These are phyloP conservation scores for Battus philenor DNA, from an alignment of 1,140 invertebrate species.

Conservation along the genomic window DNA sequence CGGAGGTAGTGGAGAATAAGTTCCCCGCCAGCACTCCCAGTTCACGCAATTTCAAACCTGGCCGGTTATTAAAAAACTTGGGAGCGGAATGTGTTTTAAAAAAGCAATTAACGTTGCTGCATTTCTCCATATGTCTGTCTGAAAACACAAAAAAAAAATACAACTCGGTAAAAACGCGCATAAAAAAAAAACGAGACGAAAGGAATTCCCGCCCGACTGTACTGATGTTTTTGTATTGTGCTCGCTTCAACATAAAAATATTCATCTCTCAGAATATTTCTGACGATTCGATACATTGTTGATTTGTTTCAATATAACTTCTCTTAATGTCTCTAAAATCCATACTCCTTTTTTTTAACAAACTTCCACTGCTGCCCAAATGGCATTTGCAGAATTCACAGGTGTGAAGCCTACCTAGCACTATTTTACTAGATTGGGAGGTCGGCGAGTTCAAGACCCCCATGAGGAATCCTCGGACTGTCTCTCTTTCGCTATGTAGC, in stretches of 20 bases:
- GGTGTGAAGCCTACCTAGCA: too few species aligned
- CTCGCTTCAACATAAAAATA: background rate
- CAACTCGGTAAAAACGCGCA: background rate
- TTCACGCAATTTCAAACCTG: constrained; percentile 24
- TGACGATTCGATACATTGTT: background rate
- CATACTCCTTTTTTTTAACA: too few species aligned
- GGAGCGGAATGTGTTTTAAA: constrained; percentile 23
- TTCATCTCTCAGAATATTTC: background rate
- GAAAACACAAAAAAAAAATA: constrained; percentile 8
- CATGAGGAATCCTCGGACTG: too few species aligned
- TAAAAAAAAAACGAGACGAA: constrained; percentile 9
- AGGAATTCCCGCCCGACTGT: background rate
- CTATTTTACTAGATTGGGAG: too few species aligned
- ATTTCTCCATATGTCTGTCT: constrained; percentile 10
- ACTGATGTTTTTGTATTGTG: constrained; percentile 3
- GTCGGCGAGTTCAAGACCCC: too few species aligned
- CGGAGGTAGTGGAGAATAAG: too few species aligned
- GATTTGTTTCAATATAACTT: background rate
- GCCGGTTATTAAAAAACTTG: constrained; percentile 49
- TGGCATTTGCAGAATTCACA: too few species aligned
- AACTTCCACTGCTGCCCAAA: too few species aligned
- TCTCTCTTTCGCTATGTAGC: too few species aligned
- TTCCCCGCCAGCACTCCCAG: too few species aligned
- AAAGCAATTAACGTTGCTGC: constrained; percentile 30
- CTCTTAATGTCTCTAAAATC: too few species aligned